Evolutionary conservation across 1,140 invertebrate genomes (phyloP).

Genomic region (Saccostrea echinata): DNA sequence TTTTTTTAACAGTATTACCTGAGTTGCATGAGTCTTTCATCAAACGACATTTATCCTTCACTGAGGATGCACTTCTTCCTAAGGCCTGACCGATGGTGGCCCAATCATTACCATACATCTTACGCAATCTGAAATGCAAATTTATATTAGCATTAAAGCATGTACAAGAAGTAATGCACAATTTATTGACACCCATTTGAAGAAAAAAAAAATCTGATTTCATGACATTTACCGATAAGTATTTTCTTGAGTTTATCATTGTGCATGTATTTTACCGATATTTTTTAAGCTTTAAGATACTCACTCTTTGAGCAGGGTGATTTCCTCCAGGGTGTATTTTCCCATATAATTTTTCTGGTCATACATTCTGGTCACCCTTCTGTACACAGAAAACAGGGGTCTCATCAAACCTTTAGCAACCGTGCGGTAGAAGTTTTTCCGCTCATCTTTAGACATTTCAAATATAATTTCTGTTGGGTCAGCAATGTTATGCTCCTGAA

Average conservation of each 20-base stretch:
- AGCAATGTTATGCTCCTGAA: slow-evolving; percentile 77
- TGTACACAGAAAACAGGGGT: slow-evolving; percentile 82
- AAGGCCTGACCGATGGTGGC: slow-evolving; percentile 80
- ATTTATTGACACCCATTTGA: too few species aligned
- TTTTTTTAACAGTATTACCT: too few species aligned
- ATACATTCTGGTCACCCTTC: slow-evolving; percentile 82
- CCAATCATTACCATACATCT: slow-evolving; percentile 82
- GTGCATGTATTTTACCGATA: not conserved
- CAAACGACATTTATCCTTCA: slow-evolving; percentile 82
- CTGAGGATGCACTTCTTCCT: slow-evolving; percentile 82
- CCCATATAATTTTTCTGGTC: slow-evolving; percentile 82
- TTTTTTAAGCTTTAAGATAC: slow-evolving; percentile 54
- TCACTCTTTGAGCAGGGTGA: slow-evolving; percentile 79
- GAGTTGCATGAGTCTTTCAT: slow-evolving; percentile 82
- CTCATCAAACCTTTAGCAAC: slow-evolving; percentile 80
- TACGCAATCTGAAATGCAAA: slow-evolving; percentile 73
- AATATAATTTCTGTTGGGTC: slow-evolving; percentile 82
- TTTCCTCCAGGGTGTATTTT: slow-evolving; percentile 81
- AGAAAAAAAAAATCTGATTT: too few species aligned
- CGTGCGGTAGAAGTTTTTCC: slow-evolving; percentile 82
- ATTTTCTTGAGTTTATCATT: too few species aligned
- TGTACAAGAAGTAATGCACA: not conserved
- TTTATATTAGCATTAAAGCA: not conserved
- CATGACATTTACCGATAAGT: too few species aligned
- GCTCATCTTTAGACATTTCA: slow-evolving; percentile 81